Base-by-base conservation (phyloP, 2,797 vertebrate species). In the Falco rusticolus region DNA sequence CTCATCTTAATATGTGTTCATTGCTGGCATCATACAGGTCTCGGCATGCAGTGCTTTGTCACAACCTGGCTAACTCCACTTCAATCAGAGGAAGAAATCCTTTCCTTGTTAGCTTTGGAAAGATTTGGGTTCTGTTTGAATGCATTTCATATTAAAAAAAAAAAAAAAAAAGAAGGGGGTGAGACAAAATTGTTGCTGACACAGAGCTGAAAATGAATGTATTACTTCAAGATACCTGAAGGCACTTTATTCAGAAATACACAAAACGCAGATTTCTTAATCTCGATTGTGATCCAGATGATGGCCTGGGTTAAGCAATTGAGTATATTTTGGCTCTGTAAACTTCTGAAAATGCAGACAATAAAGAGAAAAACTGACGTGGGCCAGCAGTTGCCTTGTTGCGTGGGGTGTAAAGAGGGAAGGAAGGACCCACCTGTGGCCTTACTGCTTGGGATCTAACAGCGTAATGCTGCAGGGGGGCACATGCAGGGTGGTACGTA, bases 61-160 rank as follows among this genome's bases (percentile, higher is more conserved):
- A 78, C 75, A 91, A 10, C 64, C 51, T 59, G 80, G 57, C 54
- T 75, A 91, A 64, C 47, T 86, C 65, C 66, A 9, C 80, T 89
- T 90, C 93, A 92, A 2, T 65, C 56, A 71, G 87, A 64, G 69
- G 31, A 89, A 93, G n/a, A 94, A 96, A 95, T 91, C 61, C 76
- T 91, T 93, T 96, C 87, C 90, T 81, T 96, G 90, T 96, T 97
- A 89, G 89, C 76, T 96, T 96, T 96, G 95, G 93, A 95, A 93
- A 91, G 79, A 80, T 61, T 84, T 65, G 50, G 15, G 24, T 79
- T 93, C 82, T 86, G 54, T 86, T 75, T 95, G 41, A 95, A 71
- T 47, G 24, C 24, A 56, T 87, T 85, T 91, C 29, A 50, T 87
- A 80, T 53, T 74, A 34, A 34, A 34, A 63, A 66, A 84, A 53